A percentile compares a stretch with the other conserved stretches of the same genome.
These are phyloP conservation scores for Ceratina australensis DNA, from an alignment of 1,140 invertebrate species.

Conservation along the genomic window DNA sequence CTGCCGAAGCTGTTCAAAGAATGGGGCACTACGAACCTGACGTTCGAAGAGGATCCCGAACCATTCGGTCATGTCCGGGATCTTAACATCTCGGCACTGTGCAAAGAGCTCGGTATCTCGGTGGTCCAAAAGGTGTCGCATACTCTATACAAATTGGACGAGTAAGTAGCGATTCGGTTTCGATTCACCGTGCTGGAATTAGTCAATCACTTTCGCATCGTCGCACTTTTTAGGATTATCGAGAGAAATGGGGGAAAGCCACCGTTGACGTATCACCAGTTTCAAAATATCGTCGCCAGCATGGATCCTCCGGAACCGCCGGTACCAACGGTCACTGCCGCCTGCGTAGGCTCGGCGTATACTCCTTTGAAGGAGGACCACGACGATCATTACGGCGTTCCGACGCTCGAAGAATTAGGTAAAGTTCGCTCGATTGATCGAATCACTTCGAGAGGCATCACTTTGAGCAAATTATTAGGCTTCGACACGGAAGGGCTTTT, in stretches of 20 bases:
- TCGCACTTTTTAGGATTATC: slow-evolving; percentile 86
- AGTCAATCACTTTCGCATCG: too few species aligned
- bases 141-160: slow-evolving; percentile 91
- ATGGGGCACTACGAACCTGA: slow-evolving; percentile 91
- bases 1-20: slow-evolving; percentile 93
- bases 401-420: slow-evolving; percentile 92
- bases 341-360: slow-evolving; percentile 81
- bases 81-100: slow-evolving; percentile 90
- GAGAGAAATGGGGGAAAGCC: slow-evolving; percentile 89
- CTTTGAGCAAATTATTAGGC: slow-evolving; percentile 77
- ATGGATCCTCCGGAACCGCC: slow-evolving; percentile 87
- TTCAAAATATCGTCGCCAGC: slow-evolving; percentile 88
- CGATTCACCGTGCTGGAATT: not conserved
- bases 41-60: slow-evolving; percentile 95
- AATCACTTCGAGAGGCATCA: too few species aligned
- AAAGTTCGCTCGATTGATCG: slow-evolving; percentile 27
- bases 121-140: slow-evolving; percentile 89
- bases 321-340: slow-evolving; percentile 82
- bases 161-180: slow-evolving; percentile 80
- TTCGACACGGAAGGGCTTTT: slow-evolving; percentile 89
- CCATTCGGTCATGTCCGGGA: slow-evolving; percentile 92
- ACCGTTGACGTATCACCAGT: slow-evolving; percentile 93
- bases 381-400: slow-evolving; percentile 91
- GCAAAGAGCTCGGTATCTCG: slow-evolving; percentile 88
- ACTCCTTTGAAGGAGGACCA: slow-evolving; percentile 89